phyloP scores from a whole-genome alignment of 1,140 invertebrate species.

The Brachionus rubens region DNA sequence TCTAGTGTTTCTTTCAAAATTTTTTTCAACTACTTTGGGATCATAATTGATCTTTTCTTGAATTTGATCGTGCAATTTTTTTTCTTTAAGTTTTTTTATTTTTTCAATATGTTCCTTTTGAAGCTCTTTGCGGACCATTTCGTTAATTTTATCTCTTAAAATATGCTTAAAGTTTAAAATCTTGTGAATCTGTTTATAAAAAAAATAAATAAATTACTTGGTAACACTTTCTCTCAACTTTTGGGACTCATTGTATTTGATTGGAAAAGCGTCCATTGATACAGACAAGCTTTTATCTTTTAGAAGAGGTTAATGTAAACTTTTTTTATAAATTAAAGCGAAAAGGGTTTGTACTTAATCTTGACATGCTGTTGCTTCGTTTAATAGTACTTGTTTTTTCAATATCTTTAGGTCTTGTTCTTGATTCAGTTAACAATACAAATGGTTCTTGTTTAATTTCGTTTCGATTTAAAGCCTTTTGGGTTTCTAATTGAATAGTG shows the following conservation, averaged over 20 bases:
- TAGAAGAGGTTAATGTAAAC: neutral
- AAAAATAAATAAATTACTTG: too few relatives aligned
- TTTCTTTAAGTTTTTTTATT: conserved; percentile 39
- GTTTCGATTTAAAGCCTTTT: conserved; percentile 28
- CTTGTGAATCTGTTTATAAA: too few relatives aligned
- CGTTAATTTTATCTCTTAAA: conserved; percentile 23
- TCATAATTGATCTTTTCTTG: conserved; percentile 42
- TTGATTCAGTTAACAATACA: neutral
- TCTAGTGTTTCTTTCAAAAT: conserved; percentile 24
- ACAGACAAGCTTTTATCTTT: conserved; percentile 32
- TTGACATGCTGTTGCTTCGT: conserved; percentile 42
- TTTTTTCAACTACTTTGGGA: conserved; percentile 28
- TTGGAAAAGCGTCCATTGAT: conserved; percentile 42
- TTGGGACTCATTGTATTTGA: conserved; percentile 28
- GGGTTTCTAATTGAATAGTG: conserved; percentile 28
- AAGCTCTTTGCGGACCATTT: conserved; percentile 10
- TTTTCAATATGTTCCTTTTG: conserved; percentile 45
- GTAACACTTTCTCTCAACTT: conserved; percentile 24
- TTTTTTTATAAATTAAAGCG: neutral
- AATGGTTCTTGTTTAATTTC: conserved; percentile 4
- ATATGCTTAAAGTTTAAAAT: too few relatives aligned
- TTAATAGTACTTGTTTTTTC: neutral
- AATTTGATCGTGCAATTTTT: conserved; percentile 43
- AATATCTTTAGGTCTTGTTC: neutral
- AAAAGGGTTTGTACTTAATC: neutral